A percentile compares a stretch with the other conserved stretches of the same genome.
These are phyloP conservation scores for Anas flavirostris DNA, from an alignment of 2,797 vertebrate species.

Conservation along the genomic window DNA sequence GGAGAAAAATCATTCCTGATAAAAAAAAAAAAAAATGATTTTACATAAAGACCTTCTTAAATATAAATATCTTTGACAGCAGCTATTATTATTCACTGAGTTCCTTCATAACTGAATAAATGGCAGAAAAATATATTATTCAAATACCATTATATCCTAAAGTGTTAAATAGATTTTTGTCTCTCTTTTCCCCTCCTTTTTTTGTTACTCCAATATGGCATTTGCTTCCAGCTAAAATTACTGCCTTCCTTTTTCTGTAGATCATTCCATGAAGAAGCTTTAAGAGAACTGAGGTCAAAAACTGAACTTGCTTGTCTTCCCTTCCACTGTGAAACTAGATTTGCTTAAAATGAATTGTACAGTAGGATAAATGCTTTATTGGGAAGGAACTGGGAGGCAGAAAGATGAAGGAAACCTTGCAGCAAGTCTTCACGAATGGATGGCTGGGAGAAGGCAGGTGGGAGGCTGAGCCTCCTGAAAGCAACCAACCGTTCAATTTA, in stretches of 20 bases:
- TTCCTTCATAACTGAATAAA: slow-evolving; percentile 78
- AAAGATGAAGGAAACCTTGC: not conserved
- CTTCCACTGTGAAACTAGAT: slow-evolving; percentile 22
- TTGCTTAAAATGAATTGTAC: slow-evolving; percentile 37
- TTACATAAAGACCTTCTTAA: slow-evolving; percentile 81
- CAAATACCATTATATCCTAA: slow-evolving; percentile 74
- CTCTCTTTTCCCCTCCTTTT: slow-evolving; percentile 29
- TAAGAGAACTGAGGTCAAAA: slow-evolving; percentile 40
- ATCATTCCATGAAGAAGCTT: slow-evolving; percentile 38
- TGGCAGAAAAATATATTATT: slow-evolving; percentile 79
- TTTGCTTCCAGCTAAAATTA: slow-evolving; percentile 59
- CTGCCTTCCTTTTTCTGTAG: slow-evolving; percentile 61
- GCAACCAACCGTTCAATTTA: slow-evolving; percentile 54
- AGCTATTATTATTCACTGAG: slow-evolving; percentile 78
- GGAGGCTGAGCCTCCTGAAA: slow-evolving; percentile 50
- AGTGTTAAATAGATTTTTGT: slow-evolving; percentile 74
- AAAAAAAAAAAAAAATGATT: slow-evolving; percentile 48
- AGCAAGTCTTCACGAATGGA: slow-evolving; percentile 5
- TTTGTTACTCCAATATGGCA: slow-evolving; percentile 62
- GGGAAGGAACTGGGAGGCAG: not conserved
- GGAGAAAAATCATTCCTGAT: slow-evolving; percentile 77
- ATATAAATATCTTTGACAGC: slow-evolving; percentile 82
- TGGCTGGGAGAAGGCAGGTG: slow-evolving; percentile 63
- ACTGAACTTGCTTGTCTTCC: slow-evolving; percentile 19
- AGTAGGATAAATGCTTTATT: not conserved